Evolutionary conservation across 2,888 invertebrate genomes (phyloP).

Genomic region (Plebejus argus): DNA sequence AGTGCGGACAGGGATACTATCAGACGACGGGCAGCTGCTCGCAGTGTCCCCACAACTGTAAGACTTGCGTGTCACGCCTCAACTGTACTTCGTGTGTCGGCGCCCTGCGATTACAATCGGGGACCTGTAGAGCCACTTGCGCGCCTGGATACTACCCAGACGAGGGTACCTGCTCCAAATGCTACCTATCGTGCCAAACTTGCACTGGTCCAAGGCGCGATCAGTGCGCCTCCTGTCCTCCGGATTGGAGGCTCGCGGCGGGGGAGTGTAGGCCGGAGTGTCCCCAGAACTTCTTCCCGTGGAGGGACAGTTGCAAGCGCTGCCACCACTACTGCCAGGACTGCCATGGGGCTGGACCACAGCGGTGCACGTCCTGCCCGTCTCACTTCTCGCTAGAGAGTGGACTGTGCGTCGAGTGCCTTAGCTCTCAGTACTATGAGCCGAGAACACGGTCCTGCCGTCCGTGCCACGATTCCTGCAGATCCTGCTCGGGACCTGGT

Average conservation of each 20-base stretch:
- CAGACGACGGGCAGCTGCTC: slow-evolving; percentile 88
- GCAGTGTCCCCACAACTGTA: slow-evolving; percentile 89
- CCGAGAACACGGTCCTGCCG: slow-evolving; percentile 85
- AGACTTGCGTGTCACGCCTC: slow-evolving; percentile 87
- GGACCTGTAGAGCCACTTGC: slow-evolving; percentile 90
- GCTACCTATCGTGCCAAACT: slow-evolving; percentile 91
- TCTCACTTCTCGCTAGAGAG: slow-evolving; percentile 86
- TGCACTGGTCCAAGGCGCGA: slow-evolving; percentile 91
- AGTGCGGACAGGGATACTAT: slow-evolving; percentile 89
- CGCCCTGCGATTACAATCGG: slow-evolving; percentile 89
- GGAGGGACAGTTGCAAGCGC: slow-evolving; percentile 90
- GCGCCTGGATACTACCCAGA: slow-evolving; percentile 92
- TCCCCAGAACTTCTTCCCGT: slow-evolving; percentile 91
- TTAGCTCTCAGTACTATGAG: slow-evolving; percentile 88
- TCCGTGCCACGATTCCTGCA: slow-evolving; percentile 85
- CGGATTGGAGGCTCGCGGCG: slow-evolving; percentile 89
- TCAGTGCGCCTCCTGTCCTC: slow-evolving; percentile 91
- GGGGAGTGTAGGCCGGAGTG: slow-evolving; percentile 93
- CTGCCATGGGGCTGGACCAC: slow-evolving; percentile 90
- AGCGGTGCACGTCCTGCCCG: slow-evolving; percentile 87
- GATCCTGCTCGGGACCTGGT: slow-evolving; percentile 86
- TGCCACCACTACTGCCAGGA: slow-evolving; percentile 94
- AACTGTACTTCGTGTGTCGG: slow-evolving; percentile 90
- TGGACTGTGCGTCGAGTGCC: slow-evolving; percentile 87
- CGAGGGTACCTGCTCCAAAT: slow-evolving; percentile 90